These are phyloP conservation scores for Zelostemma sp. DNA, from an alignment of 1,140 invertebrate species.

Conservation along the genomic window DNA sequence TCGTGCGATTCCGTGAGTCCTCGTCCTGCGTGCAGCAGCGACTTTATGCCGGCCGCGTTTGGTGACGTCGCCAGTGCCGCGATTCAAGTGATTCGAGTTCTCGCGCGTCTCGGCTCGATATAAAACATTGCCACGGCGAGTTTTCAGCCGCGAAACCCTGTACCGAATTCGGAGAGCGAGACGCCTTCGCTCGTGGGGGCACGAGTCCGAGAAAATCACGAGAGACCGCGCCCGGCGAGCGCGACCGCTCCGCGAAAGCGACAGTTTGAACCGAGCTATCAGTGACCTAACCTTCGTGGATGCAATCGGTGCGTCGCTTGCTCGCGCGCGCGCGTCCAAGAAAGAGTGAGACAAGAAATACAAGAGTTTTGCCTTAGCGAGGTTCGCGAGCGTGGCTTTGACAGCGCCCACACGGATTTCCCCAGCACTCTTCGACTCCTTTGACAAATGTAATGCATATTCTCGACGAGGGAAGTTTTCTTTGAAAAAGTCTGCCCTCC, in stretches of 20 bases:
- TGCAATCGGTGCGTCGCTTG: conserved; percentile 43
- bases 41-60: conserved; percentile 57
- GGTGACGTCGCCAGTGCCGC: conserved; percentile 48
- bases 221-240: conserved; percentile 21
- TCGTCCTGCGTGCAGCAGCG: conserved; percentile 46
- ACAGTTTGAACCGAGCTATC: conserved; percentile 41
- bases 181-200: conserved; percentile 2
- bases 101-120: background rate
- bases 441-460: conserved; percentile 1
- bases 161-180: background rate
- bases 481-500: no score
- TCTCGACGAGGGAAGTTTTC: no score
- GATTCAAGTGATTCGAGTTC: conserved; percentile 26
- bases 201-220: conserved; percentile 22
- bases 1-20: conserved; percentile 40
- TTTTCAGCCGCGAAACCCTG: background rate
- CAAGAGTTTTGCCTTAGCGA: background rate
- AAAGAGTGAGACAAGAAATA: background rate
- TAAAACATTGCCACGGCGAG: no score
- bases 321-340: conserved; percentile 18
- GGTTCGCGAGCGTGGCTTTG: conserved; percentile 4
- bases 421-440: background rate
- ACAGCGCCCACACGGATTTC: conserved; percentile 1
- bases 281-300: conserved; percentile 46
- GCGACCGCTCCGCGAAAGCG: conserved; percentile 24